Evolutionary conservation across 2,113 vertebrate genomes (phyloP), one percentile per base, ranked within the genome.

Genomic region (Ceyx melanurus): DNA sequence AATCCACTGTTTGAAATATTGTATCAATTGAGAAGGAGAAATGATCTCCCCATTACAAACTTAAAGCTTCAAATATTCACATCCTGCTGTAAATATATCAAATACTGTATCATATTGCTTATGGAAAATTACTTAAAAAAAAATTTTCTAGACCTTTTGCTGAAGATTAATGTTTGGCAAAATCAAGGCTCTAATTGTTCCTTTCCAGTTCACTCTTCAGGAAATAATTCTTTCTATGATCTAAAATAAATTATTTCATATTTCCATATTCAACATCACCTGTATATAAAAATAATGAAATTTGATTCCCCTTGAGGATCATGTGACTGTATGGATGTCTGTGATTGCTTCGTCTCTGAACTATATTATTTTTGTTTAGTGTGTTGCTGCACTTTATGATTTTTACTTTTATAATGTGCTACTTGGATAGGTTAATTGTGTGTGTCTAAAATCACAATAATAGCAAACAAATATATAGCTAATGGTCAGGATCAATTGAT

Each of bases 1-100:
- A 95, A 96, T 96, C 75, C 56, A 51, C 51, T 82, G 40, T 89
- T 96, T 97, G 90, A 97, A 97, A 97, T 90, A 90, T 57, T 94
- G 45, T 92, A 90, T 93, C 91, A 89, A 33, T 58, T 57, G 21
- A 93, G 74, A 96, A 71, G 72, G 60, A 96, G 83, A 95, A 95
- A 93, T 78, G 29, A 35, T 85, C 71, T 82, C 29, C 23, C 54
- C 15, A 35, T 84, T 92, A 86, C 67, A 75, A 64, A 92, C 62
- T 71, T 87, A 66, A 12, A 89, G 60, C 40, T 68, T 57, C 84
- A 95, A 91, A 90, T 29, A 53, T 86, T 95, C 91, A 90, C 70
- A 87, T 94, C 66, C 75, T 87, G 48, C 65, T 78, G 29, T 92
- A 90, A 95, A 92, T 83, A 72, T 56, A 87, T 84, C 72, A 76